Evolutionary conservation across 1,140 invertebrate genomes (phyloP).

Genomic region (Aphaenogaster floridana): DNA sequence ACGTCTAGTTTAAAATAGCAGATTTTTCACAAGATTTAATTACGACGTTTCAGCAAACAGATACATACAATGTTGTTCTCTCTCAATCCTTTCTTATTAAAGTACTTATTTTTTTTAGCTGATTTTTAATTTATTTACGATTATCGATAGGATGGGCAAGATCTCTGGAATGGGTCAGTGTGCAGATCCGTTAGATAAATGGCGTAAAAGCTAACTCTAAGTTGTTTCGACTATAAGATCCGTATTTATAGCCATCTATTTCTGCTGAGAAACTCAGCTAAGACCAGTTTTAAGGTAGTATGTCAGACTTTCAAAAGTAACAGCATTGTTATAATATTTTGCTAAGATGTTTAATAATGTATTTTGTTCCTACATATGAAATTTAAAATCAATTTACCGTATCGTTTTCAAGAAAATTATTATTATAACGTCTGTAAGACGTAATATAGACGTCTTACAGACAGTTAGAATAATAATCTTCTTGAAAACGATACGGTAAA

Average conservation of each 20-base stretch:
- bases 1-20: neutral
- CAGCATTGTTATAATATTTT: too few species aligned
- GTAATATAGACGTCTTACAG: too few species aligned
- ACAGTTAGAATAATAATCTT: too few species aligned
- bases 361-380: too few species aligned
- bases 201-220: neutral
- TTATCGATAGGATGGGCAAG: neutral
- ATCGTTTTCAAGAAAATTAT: too few species aligned
- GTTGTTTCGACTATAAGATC: neutral
- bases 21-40: conserved; percentile 22
- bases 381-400: too few species aligned
- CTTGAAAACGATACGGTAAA: too few species aligned
- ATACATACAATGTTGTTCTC: neutral
- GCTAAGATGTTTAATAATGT: too few species aligned
- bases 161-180: neutral
- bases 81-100: neutral
- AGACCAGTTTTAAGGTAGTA: neutral
- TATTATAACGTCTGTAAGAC: too few species aligned
- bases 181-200: conserved; percentile 13
- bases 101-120: neutral
- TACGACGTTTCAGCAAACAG: neutral
- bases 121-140: neutral
- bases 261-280: neutral
- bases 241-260: neutral
- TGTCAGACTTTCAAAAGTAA: too few species aligned